These are phyloP conservation scores for Calyptomena viridis DNA, from an alignment of 2,113 vertebrate species.

Conservation along the genomic window DNA sequence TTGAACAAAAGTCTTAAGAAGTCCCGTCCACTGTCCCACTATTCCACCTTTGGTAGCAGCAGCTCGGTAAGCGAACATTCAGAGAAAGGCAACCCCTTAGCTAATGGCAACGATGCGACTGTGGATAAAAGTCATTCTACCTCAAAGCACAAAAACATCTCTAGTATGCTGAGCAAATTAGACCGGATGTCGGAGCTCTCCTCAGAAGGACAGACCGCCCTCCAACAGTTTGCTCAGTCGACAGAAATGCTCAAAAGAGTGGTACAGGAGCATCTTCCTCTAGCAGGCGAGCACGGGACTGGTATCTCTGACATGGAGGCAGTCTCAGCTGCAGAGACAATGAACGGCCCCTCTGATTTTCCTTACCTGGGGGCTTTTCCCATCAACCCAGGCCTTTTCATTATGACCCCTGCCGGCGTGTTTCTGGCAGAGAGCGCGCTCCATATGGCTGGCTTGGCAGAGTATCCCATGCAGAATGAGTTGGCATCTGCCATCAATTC, in stretches of 20 bases:
- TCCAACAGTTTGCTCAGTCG: conserved; percentile 97
- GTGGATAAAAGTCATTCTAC: conserved; percentile 87
- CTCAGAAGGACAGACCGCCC: conserved; percentile 92
- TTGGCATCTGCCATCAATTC: conserved; percentile 97
- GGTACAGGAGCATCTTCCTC: conserved; percentile 95
- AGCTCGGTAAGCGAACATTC: conserved; percentile 85
- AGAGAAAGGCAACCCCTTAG: conserved; percentile 76
- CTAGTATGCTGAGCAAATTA: conserved; percentile 87
- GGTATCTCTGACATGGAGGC: conserved; percentile 92
- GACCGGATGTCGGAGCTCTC: conserved; percentile 92
- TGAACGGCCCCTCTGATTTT: conserved; percentile 93
- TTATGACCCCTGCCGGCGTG: conserved; percentile 97
- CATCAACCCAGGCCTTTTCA: conserved; percentile 98
- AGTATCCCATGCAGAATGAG: conserved; percentile 97
- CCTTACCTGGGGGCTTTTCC: conserved; percentile 97
- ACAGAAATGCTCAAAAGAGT: conserved; percentile 94
- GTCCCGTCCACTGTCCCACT: conserved; percentile 94
- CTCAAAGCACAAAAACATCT: conserved; percentile 85
- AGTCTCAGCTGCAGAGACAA: conserved; percentile 88
- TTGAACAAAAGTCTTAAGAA: conserved; percentile 97
- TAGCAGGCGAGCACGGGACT: conserved; percentile 86
- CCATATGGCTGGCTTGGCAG: conserved; percentile 97
- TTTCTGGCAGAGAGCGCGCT: conserved; percentile 97
- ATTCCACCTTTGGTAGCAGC: conserved; percentile 88
- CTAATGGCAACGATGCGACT: conserved; percentile 75